Base-by-base conservation (phyloP, 2,797 vertebrate genomes). In the Ptychadena robeensis region DNA sequence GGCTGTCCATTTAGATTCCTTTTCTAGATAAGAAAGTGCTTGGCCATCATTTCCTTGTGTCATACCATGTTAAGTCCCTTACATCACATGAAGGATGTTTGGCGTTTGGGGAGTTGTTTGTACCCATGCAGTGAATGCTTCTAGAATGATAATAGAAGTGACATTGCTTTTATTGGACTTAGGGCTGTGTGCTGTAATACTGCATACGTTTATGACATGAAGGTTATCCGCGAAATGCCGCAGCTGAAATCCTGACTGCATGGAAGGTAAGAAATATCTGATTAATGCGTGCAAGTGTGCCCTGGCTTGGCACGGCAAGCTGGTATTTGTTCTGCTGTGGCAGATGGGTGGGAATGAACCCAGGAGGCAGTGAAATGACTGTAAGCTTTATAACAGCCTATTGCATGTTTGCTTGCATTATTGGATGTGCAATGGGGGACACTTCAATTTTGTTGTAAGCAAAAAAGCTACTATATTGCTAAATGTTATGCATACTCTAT, bases 21-120 rank as follows among this genome's bases (percentile, higher is more conserved):
- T 80, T 68, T 80, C 70, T 76, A 85, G 82, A 85, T 85, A 85
- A 85, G 82, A 80, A 85, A 85, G 72, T 85, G 78, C 78, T 75
- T 85, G 82, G 82, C 65, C 37, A 85, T 85, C 71, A 80, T 85
- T 85, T 80, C 82, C 71, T 38, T 69, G 69, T 80, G 82, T 85
- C 82, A 84, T 74, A 34, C 15, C 30, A 31, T 40, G 71, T 80
- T 84, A 80, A 69, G 70, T 79, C 64, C 34, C 28, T 79, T 69
- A 63, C 34, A 59, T 80, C 65, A 75, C 72, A 75, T 64, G 71
- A 84, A 84, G 71, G 76, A 74, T 80, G 78, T 34, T 67, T 85
- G 72, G 65, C 78, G 70, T 75, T 85, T 85, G 25, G 14, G 71
- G 72, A 75, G 72, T 27, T 68, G 76, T 74, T 84, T 84, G 69